phyloP scores from a whole-genome alignment of 2,888 invertebrate genomes.

The Meganola albula region DNA sequence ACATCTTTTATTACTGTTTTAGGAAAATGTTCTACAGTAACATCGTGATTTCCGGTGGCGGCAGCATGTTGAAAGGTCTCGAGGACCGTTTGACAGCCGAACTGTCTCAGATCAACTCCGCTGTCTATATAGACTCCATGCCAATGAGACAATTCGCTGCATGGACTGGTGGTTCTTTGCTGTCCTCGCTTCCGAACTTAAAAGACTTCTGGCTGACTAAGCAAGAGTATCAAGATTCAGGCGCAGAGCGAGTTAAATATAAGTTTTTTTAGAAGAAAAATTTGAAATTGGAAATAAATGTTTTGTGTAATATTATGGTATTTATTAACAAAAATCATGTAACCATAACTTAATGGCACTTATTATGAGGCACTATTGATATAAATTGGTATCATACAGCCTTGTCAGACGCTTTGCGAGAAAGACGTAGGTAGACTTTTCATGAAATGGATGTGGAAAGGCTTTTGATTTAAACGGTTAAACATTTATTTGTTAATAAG shows the following conservation, averaged over 20 bases:
- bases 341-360: no score
- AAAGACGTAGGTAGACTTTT: no score
- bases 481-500: no score
- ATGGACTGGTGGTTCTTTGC: conserved; percentile 97
- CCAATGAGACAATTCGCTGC: conserved; percentile 95
- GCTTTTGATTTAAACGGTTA: no score
- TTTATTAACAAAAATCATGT: no score
- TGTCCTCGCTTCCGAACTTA: conserved; percentile 93
- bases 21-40: conserved; percentile 90
- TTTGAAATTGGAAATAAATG: no score
- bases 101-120: conserved; percentile 83
- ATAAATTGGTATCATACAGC: no score
- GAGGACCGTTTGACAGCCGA: conserved; percentile 94
- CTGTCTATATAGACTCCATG: conserved; percentile 85
- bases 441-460: no score
- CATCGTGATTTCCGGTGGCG: conserved; percentile 91
- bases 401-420: no score
- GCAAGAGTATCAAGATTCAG: conserved; percentile 95
- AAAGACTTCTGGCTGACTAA: conserved; percentile 97
- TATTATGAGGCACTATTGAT: no score
- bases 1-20: conserved; percentile 43
- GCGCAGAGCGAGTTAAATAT: conserved; percentile 92
- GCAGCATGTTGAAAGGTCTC: conserved; percentile 91
- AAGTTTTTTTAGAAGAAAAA: conserved; percentile 98
- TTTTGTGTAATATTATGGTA: no score